These are phyloP conservation scores for Odontocolon sp. DNA, from an alignment of 2,888 invertebrate genomes.

Conservation along the genomic window DNA sequence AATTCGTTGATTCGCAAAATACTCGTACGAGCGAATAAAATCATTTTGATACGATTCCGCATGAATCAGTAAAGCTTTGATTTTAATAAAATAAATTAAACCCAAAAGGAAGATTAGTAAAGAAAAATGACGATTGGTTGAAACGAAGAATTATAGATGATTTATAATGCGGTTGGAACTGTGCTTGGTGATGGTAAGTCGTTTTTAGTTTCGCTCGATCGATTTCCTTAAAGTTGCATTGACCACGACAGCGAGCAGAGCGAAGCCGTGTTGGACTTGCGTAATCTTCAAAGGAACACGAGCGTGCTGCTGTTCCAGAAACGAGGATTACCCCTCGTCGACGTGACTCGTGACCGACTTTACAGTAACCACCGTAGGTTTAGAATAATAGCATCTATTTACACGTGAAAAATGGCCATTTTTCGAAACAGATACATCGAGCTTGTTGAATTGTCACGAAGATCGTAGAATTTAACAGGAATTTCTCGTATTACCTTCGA, in stretches of 20 bases:
- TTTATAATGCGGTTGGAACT: no score
- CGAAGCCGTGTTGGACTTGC: constrained; percentile 38
- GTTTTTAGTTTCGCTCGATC: not conserved
- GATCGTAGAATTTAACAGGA: not conserved
- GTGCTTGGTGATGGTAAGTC: no score
- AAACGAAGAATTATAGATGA: no score
- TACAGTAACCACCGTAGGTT: constrained; percentile 13
- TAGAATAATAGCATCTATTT: not conserved
- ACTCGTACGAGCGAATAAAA: not conserved
- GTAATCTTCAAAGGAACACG: constrained; percentile 56
- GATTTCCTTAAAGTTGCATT: constrained; percentile 23
- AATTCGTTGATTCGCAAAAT: not conserved
- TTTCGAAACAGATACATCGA: not conserved
- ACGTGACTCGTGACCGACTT: constrained; percentile 42
- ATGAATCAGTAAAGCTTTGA: not conserved
- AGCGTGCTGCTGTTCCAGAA: constrained; percentile 56
- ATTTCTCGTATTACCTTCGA: not conserved
- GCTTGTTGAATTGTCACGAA: not conserved
- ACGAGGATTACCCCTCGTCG: constrained; percentile 58
- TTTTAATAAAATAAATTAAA: not conserved
- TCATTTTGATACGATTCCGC: not conserved
- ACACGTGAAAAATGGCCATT: not conserved
- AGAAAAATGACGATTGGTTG: not conserved
- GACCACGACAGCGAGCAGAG: not conserved
- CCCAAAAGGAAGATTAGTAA: not conserved